Conservation (phyloP, 2,888 invertebrate species). For the Callimorpha dominula region DNA sequence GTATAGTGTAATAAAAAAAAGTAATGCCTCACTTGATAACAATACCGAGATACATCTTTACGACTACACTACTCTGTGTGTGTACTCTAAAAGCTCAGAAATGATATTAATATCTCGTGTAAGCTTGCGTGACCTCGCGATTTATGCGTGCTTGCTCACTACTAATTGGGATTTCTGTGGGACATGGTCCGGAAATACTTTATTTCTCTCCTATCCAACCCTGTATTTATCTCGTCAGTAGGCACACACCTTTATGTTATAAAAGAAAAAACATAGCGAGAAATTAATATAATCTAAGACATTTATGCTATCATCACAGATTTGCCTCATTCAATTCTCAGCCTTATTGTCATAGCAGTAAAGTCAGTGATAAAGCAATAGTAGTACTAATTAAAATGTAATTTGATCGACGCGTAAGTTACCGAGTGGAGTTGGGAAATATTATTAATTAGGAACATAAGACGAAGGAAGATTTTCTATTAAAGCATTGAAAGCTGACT, state of each 20-base stretch:
- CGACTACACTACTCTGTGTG: neutral
- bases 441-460: too few relatives aligned
- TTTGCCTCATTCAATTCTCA: constrained; percentile 10
- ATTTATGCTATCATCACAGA: constrained; percentile 25
- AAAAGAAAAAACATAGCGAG: constrained; percentile 31
- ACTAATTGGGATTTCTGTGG: neutral
- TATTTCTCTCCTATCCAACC: neutral
- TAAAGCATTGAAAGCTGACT: too few relatives aligned
- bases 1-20: too few relatives aligned
- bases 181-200: neutral
- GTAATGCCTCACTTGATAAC: too few relatives aligned
- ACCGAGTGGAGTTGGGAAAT: constrained; percentile 3
- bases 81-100: constrained; percentile 13
- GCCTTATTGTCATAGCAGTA: neutral
- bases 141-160: neutral
- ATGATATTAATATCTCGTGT: neutral
- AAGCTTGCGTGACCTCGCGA: neutral
- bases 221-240: neutral
- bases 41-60: neutral
- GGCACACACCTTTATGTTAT: constrained; percentile 4
- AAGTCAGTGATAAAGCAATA: neutral
- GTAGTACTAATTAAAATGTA: constrained; percentile 44
- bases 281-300: constrained; percentile 34
- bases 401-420: constrained; percentile 43
- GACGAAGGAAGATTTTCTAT: too few relatives aligned